phyloP scores from a whole-genome alignment of 1,140 invertebrate genomes.

The Agrypnia vestita region DNA sequence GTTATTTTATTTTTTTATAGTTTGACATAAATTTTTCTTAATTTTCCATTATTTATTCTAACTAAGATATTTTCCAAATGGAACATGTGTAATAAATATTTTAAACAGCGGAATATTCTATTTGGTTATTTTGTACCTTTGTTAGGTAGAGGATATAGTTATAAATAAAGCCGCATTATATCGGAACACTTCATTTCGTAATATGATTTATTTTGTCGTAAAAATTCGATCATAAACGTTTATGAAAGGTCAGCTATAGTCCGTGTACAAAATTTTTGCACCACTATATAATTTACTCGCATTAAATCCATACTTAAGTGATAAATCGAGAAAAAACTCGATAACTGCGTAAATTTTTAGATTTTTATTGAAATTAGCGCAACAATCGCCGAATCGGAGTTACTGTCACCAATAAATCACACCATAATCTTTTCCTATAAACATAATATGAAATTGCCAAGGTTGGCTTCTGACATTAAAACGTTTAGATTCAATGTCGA shows the following conservation, averaged over 20 bases:
- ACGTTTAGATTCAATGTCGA: background rate
- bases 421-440: constrained; percentile 22
- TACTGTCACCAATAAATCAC: constrained; percentile 28
- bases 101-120: no score
- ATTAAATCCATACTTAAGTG: constrained; percentile 6
- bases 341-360: background rate
- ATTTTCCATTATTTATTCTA: no score
- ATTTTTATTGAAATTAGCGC: constrained; percentile 12
- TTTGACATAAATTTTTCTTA: no score
- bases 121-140: no score
- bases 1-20: no score
- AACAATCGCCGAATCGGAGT: background rate
- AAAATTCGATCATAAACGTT: no score
- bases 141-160: no score
- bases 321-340: background rate
- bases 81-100: no score
- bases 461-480: constrained; percentile 4
- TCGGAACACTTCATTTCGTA: no score
- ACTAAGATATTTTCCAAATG: no score
- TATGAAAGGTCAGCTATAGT: background rate
- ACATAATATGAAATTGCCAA: background rate
- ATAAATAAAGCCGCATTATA: no score
- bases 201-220: no score
- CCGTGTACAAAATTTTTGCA: background rate
- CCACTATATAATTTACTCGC: constrained; percentile 5